phyloP scores from a whole-genome alignment of 2,888 invertebrate species.

The Phoronis australis region DNA sequence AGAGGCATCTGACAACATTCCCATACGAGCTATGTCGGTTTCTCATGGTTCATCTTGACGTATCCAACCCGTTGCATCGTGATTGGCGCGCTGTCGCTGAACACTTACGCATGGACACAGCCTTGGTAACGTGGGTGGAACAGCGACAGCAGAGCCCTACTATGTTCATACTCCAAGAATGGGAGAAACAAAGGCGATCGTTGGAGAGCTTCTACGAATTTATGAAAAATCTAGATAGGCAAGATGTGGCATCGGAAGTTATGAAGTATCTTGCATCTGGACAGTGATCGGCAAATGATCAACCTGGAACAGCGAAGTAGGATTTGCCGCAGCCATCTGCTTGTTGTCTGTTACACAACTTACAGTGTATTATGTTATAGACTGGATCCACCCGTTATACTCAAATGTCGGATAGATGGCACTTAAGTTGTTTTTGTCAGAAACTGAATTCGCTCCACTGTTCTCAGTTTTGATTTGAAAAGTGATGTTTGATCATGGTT shows the following conservation, averaged over 20 bases:
- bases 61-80: slow-evolving; percentile 4
- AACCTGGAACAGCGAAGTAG: too few relatives aligned
- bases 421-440: too few relatives aligned
- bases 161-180: slow-evolving; percentile 13
- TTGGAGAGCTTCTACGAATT: slow-evolving; percentile 13
- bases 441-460: too few relatives aligned
- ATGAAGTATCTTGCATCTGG: background rate
- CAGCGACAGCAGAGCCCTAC: slow-evolving; percentile 14
- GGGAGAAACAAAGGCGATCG: slow-evolving; percentile 13
- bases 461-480: too few relatives aligned
- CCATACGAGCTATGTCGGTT: background rate
- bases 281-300: too few relatives aligned
- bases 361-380: too few relatives aligned
- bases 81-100: slow-evolving; percentile 21
- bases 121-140: slow-evolving; percentile 19
- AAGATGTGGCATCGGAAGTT: slow-evolving; percentile 19
- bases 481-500: too few relatives aligned
- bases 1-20: too few relatives aligned
- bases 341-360: too few relatives aligned
- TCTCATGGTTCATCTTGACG: background rate
- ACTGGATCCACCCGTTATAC: too few relatives aligned
- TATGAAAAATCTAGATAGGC: slow-evolving; percentile 15
- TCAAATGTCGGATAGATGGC: too few relatives aligned
- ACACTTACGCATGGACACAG: slow-evolving; percentile 12
- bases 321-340: too few relatives aligned